phyloP scores from a whole-genome alignment of 2,113 vertebrate genomes.

The Seriola aureovittata region DNA sequence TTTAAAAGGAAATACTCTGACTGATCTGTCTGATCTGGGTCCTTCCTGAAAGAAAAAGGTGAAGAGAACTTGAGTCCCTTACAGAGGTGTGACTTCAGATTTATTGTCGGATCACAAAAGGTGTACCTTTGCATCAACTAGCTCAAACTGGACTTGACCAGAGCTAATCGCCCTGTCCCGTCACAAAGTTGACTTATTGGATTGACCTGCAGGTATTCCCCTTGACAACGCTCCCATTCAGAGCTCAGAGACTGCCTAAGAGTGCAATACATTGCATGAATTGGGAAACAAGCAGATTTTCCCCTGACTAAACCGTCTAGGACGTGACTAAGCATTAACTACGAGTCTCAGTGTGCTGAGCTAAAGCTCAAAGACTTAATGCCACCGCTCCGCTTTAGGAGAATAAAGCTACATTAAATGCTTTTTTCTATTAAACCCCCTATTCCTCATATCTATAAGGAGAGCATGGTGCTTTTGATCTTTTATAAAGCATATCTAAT shows the following conservation, averaged over 20 bases:
- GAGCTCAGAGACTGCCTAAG: slow-evolving; percentile 8
- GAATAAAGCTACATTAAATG: slow-evolving; percentile 65
- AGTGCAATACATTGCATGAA: slow-evolving; percentile 26
- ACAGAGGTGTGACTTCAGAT: not conserved
- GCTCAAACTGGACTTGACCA: slow-evolving; percentile 25
- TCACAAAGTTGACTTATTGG: slow-evolving; percentile 23
- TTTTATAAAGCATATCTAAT: slow-evolving; percentile 69
- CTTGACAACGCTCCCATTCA: slow-evolving; percentile 13
- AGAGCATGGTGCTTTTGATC: slow-evolving; percentile 63
- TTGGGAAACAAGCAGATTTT: slow-evolving; percentile 56
- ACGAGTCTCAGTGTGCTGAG: slow-evolving; percentile 44
- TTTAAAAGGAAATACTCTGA: slow-evolving; percentile 24
- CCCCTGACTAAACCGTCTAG: slow-evolving; percentile 47
- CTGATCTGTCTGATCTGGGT: slow-evolving; percentile 22
- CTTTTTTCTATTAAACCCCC: slow-evolving; percentile 56
- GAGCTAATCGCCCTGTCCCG: slow-evolving; percentile 3
- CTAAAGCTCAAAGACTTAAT: slow-evolving; percentile 60
- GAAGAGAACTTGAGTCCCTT: slow-evolving; percentile 1
- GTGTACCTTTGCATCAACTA: not conserved
- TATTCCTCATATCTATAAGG: slow-evolving; percentile 61
- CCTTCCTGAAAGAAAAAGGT: not conserved
- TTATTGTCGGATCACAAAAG: slow-evolving; percentile 2
- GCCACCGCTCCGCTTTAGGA: slow-evolving; percentile 43
- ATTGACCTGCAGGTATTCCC: slow-evolving; percentile 35
- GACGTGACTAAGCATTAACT: slow-evolving; percentile 71